A percentile compares a stretch with the other conserved stretches of the same genome.
These are phyloP conservation scores for Patella caerulea DNA, from an alignment of 2,888 invertebrate genomes.

Conservation along the genomic window DNA sequence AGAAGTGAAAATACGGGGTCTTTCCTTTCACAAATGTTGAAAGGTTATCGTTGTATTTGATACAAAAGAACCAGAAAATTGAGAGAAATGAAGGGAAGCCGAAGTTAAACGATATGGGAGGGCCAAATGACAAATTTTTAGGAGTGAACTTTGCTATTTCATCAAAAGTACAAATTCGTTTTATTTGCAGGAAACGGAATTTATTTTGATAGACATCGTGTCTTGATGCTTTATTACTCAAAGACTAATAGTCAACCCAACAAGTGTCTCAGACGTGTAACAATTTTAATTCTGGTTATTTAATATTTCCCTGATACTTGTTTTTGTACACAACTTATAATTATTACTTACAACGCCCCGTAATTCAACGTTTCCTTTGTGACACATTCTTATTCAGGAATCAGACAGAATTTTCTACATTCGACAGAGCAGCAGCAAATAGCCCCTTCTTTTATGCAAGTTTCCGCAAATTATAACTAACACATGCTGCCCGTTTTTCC, in stretches of 20 bases:
- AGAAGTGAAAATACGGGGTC: neutral
- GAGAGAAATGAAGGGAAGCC: neutral
- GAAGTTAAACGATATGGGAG: neutral
- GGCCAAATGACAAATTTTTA: neutral
- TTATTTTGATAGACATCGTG: neutral
- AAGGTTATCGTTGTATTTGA: slow-evolving; percentile 2
- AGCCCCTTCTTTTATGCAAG: too few relatives aligned
- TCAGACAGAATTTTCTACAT: too few relatives aligned
- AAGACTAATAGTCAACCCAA: neutral
- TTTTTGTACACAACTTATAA: too few relatives aligned
- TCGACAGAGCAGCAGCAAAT: too few relatives aligned
- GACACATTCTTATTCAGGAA: too few relatives aligned
- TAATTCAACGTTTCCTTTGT: too few relatives aligned
- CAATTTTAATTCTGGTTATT: too few relatives aligned
- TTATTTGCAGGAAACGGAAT: neutral
- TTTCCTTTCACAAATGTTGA: neutral
- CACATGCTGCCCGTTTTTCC: too few relatives aligned
- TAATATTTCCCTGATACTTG: too few relatives aligned
- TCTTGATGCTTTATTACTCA: neutral
- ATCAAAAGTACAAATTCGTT: neutral
- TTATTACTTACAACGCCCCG: too few relatives aligned
- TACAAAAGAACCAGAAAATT: neutral
- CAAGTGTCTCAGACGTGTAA: too few relatives aligned
- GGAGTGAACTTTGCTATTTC: slow-evolving; percentile 3
- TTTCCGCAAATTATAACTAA: too few relatives aligned